phyloP scores from a whole-genome alignment of 1,140 invertebrate genomes.

The Spodoptera frugiperda region DNA sequence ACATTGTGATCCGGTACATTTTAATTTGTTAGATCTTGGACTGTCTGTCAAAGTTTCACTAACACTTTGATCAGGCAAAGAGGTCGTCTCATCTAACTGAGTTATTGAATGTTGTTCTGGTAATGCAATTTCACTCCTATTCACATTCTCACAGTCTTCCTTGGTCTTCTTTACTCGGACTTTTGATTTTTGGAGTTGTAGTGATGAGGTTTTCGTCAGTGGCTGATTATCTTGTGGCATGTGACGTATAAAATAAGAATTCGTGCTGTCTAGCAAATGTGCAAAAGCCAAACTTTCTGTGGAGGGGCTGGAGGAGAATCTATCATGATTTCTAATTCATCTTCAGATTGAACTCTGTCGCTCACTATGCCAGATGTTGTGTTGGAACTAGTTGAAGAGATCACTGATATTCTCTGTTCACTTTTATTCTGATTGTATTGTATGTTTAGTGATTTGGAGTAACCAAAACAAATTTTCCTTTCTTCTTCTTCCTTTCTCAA shows the following conservation, averaged over 20 bases:
- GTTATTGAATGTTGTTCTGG: constrained; percentile 68
- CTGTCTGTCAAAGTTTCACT: constrained; percentile 72
- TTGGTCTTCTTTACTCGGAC: constrained; percentile 66
- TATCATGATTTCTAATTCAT: constrained; percentile 95
- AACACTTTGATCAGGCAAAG: constrained; percentile 71
- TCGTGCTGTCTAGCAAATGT: constrained; percentile 88
- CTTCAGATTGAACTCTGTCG: constrained; percentile 96
- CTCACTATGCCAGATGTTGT: constrained; percentile 98
- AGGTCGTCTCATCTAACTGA: constrained; percentile 68
- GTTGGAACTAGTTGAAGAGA: constrained; percentile 96
- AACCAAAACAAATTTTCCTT: constrained; percentile 88
- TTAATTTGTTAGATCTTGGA: constrained; percentile 76
- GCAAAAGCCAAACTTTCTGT: constrained; percentile 91
- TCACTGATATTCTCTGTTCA: constrained; percentile 95
- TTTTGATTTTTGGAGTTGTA: constrained; percentile 77
- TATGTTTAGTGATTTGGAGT: constrained; percentile 88
- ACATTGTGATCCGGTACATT: constrained; percentile 90
- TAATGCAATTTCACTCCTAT: constrained; percentile 68
- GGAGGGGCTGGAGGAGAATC: constrained; percentile 91
- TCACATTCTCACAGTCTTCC: constrained; percentile 67
- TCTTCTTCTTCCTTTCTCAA: constrained; percentile 92
- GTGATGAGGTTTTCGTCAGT: constrained; percentile 70
- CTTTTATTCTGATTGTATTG: constrained; percentile 88
- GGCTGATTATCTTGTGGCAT: constrained; percentile 67
- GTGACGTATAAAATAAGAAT: constrained; percentile 75